Conservation (phyloP, 2,888 invertebrate genomes). For the Polyommatus iphigenia region DNA sequence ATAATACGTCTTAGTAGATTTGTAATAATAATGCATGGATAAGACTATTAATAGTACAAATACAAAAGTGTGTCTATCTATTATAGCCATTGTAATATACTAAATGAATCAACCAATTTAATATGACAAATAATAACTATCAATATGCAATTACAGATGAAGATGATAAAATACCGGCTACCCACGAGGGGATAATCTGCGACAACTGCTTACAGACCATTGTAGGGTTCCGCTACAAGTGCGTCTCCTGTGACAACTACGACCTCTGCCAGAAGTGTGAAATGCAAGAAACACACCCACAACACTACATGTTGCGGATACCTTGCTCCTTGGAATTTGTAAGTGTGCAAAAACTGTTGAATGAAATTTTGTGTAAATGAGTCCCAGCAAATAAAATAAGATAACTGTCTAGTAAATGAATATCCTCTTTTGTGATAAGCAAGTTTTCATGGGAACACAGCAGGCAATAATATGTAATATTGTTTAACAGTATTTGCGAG, state of each 20-base stretch:
- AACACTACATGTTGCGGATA: conserved; percentile 89
- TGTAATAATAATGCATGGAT: too few relatives aligned
- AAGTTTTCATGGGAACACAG: background rate
- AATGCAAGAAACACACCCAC: conserved; percentile 81
- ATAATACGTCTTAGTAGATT: too few relatives aligned
- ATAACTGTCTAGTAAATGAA: too few relatives aligned
- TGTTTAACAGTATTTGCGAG: background rate
- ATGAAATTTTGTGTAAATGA: background rate
- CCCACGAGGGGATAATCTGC: conserved; percentile 83
- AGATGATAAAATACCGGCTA: conserved; percentile 43
- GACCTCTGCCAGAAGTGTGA: conserved; percentile 91
- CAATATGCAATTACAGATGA: conserved; percentile 41
- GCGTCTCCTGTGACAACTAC: conserved; percentile 87
- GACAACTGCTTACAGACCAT: conserved; percentile 85
- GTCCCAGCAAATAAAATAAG: background rate
- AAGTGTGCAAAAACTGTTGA: conserved; percentile 42
- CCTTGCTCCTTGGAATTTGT: conserved; percentile 69
- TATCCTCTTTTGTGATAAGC: background rate
- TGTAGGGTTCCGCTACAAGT: conserved; percentile 91
- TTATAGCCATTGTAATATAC: too few relatives aligned
- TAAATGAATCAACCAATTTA: too few relatives aligned
- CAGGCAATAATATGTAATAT: background rate
- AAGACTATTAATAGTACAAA: too few relatives aligned
- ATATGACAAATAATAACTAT: background rate
- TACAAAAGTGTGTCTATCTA: too few relatives aligned